Base-by-base conservation (phyloP, 2,113 vertebrate genomes). In the Paedocypris sp. region DNA sequence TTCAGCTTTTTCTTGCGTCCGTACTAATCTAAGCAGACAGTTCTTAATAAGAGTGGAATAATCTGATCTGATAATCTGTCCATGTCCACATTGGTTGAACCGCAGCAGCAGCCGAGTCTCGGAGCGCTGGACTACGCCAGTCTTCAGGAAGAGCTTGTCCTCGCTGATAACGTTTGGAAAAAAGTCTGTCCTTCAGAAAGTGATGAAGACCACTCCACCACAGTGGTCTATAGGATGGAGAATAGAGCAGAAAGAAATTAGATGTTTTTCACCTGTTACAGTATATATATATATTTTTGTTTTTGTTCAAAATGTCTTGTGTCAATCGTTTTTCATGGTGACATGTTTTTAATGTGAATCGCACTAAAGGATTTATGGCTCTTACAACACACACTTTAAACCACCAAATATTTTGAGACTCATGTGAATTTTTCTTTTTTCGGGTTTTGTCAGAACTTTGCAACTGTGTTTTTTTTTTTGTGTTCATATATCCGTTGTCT, bases 161-260 rank as follows among this genome's bases (percentile, higher is more conserved):
- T 97, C 87, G 92, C 91, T 89, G 91, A 90, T 72, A 90, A 89
- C 77, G 82, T 93, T 31, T 96, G 93, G 92, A 94, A 87, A 92
- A 95, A 91, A 86, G 89, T 97, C 72, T 90, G 89, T 75, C 82
- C 90, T 49, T 71, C 76, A 9, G 92, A 97, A 87, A 87, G 88
- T 67, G 87, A 91, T 73, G 87, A 91, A 86, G 90, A 96, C 88
- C 85, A 86, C 85, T 91, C 91, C 79, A 93, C 89, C 81, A 93
- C 90, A 82, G 73, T 94, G 90, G 91, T 97, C 53, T 97, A 93
- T 94, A 93, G 92, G 84, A 92, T 92, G 92, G 89, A 92, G 84
- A 82, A 75, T 78, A 84, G 84, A 79, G 81, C 75, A 79, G 83
- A 94, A 76, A 85, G 85, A 76, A 67, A 52, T 66, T 63, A 43